Evolutionary conservation across 2,797 vertebrate genomes (phyloP).

Genomic region (Pseudomugil gertrudae): DNA sequence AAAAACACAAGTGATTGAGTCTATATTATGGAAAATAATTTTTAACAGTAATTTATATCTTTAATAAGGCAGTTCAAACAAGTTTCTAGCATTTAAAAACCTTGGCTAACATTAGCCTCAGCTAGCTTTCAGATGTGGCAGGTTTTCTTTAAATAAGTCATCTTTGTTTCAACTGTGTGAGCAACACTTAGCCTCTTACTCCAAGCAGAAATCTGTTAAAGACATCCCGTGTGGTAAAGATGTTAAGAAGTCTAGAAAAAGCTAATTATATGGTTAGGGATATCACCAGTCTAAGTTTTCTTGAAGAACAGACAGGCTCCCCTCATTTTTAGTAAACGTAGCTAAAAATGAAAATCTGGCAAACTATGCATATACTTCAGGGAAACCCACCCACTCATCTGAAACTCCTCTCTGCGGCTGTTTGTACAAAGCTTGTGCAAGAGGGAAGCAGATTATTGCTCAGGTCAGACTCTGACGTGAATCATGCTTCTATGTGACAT

Average conservation of each 20-base stretch:
- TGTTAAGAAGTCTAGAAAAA: slow-evolving; percentile 55
- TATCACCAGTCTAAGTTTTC: slow-evolving; percentile 60
- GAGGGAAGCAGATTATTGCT: slow-evolving; percentile 30
- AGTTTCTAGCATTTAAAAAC: slow-evolving; percentile 40
- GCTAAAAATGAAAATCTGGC: slow-evolving; percentile 49
- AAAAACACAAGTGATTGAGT: slow-evolving; percentile 3
- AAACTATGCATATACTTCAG: slow-evolving; percentile 58
- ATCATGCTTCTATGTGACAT: slow-evolving; percentile 55
- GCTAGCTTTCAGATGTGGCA: slow-evolving; percentile 50
- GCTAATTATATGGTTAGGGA: slow-evolving; percentile 64
- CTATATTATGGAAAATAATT: slow-evolving; percentile 30
- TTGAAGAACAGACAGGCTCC: slow-evolving; percentile 54
- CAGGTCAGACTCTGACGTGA: slow-evolving; percentile 50
- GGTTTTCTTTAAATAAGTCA: slow-evolving; percentile 26
- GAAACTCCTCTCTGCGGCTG: not conserved
- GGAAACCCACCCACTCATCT: slow-evolving; percentile 58
- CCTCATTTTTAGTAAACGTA: slow-evolving; percentile 64
- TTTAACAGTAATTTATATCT: slow-evolving; percentile 39
- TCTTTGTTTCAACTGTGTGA: slow-evolving; percentile 21
- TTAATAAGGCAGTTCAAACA: slow-evolving; percentile 52
- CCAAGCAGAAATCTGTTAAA: slow-evolving; percentile 57
- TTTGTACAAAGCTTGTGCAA: slow-evolving; percentile 15
- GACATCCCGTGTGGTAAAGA: slow-evolving; percentile 57
- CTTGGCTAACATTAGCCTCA: slow-evolving; percentile 10
- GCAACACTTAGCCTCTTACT: slow-evolving; percentile 44